A percentile compares a stretch with the other conserved stretches of the same genome.
These are phyloP conservation scores for Enteromius mattozi DNA, from an alignment of 2,797 vertebrate genomes.

Conservation along the genomic window DNA sequence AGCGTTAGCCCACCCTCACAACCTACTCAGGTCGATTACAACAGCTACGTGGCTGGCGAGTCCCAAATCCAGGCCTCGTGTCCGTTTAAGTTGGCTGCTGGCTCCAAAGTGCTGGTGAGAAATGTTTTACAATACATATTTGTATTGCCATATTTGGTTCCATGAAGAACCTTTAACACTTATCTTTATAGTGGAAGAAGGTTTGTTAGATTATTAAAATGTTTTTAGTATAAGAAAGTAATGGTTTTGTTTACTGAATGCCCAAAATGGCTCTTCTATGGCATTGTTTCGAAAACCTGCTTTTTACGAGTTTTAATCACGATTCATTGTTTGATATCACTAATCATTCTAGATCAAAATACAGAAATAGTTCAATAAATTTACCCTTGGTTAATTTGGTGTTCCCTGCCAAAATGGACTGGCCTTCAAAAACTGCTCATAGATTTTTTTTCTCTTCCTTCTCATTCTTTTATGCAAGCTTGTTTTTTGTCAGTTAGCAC, in stretches of 20 bases:
- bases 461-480: neutral
- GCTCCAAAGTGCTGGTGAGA: constrained; percentile 83
- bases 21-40: constrained; percentile 61
- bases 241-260: neutral
- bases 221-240: neutral
- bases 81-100: constrained; percentile 76
- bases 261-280: neutral
- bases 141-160: neutral
- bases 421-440: no score
- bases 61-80: constrained; percentile 69
- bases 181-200: neutral
- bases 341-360: constrained; percentile 4
- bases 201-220: neutral
- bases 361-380: neutral
- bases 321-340: neutral
- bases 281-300: neutral
- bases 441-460: no score
- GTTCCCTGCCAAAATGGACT: neutral
- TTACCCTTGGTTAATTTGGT: no score
- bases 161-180: neutral
- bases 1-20: constrained; percentile 58
- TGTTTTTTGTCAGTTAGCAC: neutral
- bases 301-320: neutral
- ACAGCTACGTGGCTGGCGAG: constrained; percentile 60
- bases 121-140: constrained; percentile 18